Evolutionary conservation across 1,140 invertebrate genomes (phyloP), one percentile per base, ranked within the genome.

Genomic region (Danaus plexippus): DNA sequence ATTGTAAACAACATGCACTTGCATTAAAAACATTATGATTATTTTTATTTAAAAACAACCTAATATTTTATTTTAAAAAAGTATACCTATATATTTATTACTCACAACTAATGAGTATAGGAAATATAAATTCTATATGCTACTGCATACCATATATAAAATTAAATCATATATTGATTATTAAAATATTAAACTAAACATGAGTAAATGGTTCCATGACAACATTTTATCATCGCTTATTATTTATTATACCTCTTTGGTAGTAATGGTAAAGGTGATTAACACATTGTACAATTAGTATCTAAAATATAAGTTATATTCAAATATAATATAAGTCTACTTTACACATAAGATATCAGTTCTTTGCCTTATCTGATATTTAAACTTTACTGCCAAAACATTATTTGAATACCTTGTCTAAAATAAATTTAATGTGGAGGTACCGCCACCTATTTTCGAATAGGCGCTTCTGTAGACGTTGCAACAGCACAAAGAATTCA

Each of bases 401-500:
- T 32, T 32, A 6, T 32, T 32, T 32, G 22, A 6, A 32, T 32
- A 32, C 22, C 22, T 32, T 32, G 22, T 32, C 22, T 32, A 32
- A 32, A 79, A 56, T 48, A 81, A 60, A 59, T 78, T 82, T 12
- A 75, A 52, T 53, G 32, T 80, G 9, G 80, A 80, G 46, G 67
- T 69, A 6, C 79, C 72, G n/a, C 75, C 73, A 10, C 81, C 80
- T 56, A 88, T 82, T 74, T 88, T 88, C 9, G 83, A 80, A 63
- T 88, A 88, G 44, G 83, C 75, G 59, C 75, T 81, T 62, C 80
- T 75, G 44, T 83, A 79, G 45, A 82, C 64, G 62, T 87, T 84
- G 56, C 85, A 88, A 64, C 87, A 88, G 43, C 76, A 86, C 32
- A 87, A 65, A 9, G 85, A 81, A 64, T 81, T 87, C 82, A 88